phyloP scores from a whole-genome alignment of 64 coral and sea anemone genomes.

The Porites lutea region DNA sequence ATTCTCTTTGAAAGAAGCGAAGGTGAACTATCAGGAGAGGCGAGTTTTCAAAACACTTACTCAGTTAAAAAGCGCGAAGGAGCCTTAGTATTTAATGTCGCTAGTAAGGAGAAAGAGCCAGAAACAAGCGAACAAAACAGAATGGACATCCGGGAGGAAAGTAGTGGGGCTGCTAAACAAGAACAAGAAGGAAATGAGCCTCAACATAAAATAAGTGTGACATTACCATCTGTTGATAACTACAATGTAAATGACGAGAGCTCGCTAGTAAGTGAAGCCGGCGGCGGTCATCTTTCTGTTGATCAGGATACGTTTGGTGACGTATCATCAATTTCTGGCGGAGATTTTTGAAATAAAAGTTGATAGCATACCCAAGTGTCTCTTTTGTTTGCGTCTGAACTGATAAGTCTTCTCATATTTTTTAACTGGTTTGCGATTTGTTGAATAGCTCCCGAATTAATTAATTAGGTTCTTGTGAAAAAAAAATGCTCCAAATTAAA shows the following conservation, averaged over 20 bases:
- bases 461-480: no score
- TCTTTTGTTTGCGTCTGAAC: not conserved
- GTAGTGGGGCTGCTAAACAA: not conserved
- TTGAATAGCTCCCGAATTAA: no score
- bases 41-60: constrained; percentile 24
- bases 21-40: not conserved
- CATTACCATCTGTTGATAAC: constrained; percentile 66
- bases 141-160: not conserved
- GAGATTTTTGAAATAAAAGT: constrained; percentile 67
- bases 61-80: not conserved
- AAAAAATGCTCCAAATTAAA: no score
- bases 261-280: constrained; percentile 43
- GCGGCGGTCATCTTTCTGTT: constrained; percentile 2
- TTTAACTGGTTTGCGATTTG: no score
- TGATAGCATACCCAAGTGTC: no score
- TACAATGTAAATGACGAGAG: constrained; percentile 45
- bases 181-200: not conserved
- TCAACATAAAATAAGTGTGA: constrained; percentile 73
- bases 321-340: constrained; percentile 90
- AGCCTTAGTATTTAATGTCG: not conserved
- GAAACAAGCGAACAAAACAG: not conserved
- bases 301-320: constrained; percentile 82
- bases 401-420: no score
- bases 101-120: not conserved
- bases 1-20: constrained; percentile 21